Percentiles rank a stretch among this genome's conserved stretches.
phyloP scores from a whole-genome alignment of 2,113 vertebrate genomes.

The Dendrocopos noguchii region DNA sequence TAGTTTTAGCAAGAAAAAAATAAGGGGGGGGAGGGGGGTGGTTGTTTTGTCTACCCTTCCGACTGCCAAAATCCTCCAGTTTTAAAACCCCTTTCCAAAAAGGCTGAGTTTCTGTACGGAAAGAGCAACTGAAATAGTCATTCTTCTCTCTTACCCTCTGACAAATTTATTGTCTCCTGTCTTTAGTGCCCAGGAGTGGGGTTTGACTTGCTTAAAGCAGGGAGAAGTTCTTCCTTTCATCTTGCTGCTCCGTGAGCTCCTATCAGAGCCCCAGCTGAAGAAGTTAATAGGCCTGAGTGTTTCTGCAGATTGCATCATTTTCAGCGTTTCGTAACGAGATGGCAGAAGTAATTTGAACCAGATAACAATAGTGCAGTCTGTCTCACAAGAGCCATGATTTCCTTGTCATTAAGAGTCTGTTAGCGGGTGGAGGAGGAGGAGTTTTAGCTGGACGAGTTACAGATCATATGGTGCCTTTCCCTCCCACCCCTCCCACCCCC shows the following conservation, averaged over 20 bases:
- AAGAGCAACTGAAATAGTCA: neutral
- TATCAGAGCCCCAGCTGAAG: neutral
- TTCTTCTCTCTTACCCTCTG: constrained; percentile 2
- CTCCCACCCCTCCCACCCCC: no score
- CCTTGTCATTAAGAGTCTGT: constrained; percentile 57
- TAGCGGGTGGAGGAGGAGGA: constrained; percentile 13
- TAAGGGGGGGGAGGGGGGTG: rapidly evolving
- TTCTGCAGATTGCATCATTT: constrained; percentile 71
- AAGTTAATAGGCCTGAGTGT: constrained; percentile 16
- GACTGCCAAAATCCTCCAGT: constrained; percentile 29
- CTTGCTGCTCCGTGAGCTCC: neutral
- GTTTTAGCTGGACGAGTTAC: constrained; percentile 40
- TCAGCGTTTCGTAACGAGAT: constrained; percentile 58
- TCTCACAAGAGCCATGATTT: constrained; percentile 43
- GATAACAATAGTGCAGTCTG: constrained; percentile 63
- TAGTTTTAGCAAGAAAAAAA: constrained; percentile 8
- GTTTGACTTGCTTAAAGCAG: neutral
- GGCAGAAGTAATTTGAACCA: constrained; percentile 49
- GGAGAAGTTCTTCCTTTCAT: neutral
- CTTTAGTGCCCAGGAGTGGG: neutral
- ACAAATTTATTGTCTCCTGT: neutral
- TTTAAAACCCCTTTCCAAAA: neutral
- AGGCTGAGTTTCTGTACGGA: neutral
- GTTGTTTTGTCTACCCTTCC: constrained; percentile 38
- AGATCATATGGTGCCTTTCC: constrained; percentile 28